These are phyloP conservation scores for Pimpla rufipes DNA, from an alignment of 2,888 invertebrate species.

Conservation along the genomic window DNA sequence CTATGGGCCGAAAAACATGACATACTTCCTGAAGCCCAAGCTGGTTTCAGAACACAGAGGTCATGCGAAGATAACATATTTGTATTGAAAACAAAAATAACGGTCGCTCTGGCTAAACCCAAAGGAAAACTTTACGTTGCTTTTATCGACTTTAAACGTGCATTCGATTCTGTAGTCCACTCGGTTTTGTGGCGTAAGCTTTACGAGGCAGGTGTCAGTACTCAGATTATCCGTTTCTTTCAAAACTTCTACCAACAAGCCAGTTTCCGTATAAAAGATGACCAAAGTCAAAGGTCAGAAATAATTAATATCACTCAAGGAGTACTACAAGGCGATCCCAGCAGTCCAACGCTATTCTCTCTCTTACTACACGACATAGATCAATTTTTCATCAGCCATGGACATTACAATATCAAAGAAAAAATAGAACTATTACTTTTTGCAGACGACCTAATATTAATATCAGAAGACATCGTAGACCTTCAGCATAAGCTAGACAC, in stretches of 20 bases:
- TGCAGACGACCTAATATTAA: slow-evolving; percentile 39
- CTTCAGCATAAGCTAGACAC: slow-evolving; percentile 36
- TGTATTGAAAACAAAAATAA: too few species aligned
- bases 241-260: too few species aligned
- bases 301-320: background rate
- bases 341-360: background rate
- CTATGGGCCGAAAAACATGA: background rate
- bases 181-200: background rate
- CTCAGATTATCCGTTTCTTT: background rate
- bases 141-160: background rate
- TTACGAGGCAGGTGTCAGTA: background rate
- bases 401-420: too few species aligned
- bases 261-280: background rate
- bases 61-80: background rate
- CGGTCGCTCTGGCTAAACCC: background rate
- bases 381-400: too few species aligned
- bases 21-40: background rate
- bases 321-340: background rate
- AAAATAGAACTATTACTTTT: too few species aligned
- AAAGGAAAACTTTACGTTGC: background rate
- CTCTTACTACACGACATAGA: too few species aligned
- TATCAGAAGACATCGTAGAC: background rate
- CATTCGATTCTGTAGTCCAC: background rate
- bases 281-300: background rate
- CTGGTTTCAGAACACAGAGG: background rate